Evolutionary conservation across 2,888 invertebrate genomes (phyloP).

Genomic region (Parnassius orleans): DNA sequence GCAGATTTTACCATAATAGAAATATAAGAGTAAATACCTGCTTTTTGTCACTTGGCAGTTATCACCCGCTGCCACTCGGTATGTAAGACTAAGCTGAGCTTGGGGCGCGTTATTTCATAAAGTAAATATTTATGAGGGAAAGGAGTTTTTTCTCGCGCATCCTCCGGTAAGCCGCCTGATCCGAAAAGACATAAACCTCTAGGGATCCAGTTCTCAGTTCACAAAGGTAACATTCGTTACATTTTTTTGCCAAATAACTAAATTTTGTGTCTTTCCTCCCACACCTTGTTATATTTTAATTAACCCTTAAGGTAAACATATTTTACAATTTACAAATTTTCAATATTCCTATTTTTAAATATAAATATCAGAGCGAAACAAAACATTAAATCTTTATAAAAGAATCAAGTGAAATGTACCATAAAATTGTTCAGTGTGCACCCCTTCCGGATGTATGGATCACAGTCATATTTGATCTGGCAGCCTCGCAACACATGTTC

Average conservation of each 20-base stretch:
- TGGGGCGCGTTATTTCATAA: slow-evolving; percentile 74
- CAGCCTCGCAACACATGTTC: slow-evolving; percentile 43
- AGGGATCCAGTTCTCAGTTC: slow-evolving; percentile 75
- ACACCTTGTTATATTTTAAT: too few relatives aligned
- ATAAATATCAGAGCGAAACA: too few relatives aligned
- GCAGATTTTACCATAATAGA: slow-evolving; percentile 35
- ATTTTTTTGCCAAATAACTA: slow-evolving; percentile 44
- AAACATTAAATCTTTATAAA: too few relatives aligned
- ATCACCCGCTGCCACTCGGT: slow-evolving; percentile 67
- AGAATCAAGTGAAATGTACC: neutral
- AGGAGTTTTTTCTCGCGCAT: slow-evolving; percentile 66
- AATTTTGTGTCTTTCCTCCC: slow-evolving; percentile 16
- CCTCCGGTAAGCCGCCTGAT: slow-evolving; percentile 73
- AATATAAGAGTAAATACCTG: slow-evolving; percentile 42
- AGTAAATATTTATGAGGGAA: slow-evolving; percentile 79
- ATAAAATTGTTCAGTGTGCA: neutral
- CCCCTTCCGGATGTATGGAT: slow-evolving; percentile 35
- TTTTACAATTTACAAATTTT: too few relatives aligned
- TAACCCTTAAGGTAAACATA: too few relatives aligned
- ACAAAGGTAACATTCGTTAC: slow-evolving; percentile 64
- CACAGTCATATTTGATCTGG: slow-evolving; percentile 41
- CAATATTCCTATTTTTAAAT: too few relatives aligned
- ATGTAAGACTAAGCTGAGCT: slow-evolving; percentile 64
- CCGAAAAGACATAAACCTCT: slow-evolving; percentile 78
- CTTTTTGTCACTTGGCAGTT: slow-evolving; percentile 62